These are phyloP conservation scores for Notodonta dromedarius DNA, from an alignment of 2,888 invertebrate species.

Conservation along the genomic window DNA sequence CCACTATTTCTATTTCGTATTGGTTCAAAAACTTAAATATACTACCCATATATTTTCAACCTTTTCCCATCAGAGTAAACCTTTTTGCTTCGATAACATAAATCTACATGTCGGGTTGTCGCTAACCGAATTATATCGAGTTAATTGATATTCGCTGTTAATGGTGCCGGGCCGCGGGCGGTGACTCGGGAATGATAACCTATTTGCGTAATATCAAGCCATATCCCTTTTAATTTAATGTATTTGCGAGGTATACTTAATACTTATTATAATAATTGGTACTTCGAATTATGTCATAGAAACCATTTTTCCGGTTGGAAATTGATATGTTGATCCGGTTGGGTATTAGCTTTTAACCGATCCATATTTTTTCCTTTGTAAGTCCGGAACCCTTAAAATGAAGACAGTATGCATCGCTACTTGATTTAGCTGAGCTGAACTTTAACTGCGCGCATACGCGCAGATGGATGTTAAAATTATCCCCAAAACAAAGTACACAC, in stretches of 20 bases:
- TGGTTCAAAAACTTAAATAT: too few species aligned
- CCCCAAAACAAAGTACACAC: too few species aligned
- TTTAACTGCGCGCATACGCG: too few species aligned
- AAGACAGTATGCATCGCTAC: too few species aligned
- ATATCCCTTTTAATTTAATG: not conserved
- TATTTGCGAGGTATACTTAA: not conserved
- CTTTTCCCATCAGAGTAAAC: not conserved
- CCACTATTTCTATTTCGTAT: not conserved
- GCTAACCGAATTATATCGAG: not conserved
- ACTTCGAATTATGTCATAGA: not conserved
- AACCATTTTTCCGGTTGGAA: not conserved
- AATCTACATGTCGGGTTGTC: not conserved
- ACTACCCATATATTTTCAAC: not conserved
- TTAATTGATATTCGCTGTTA: not conserved
- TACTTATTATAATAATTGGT: not conserved
- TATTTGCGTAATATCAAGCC: not conserved
- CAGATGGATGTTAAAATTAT: too few species aligned
- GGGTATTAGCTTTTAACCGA: too few species aligned
- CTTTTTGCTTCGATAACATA: not conserved
- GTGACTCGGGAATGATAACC: too few species aligned
- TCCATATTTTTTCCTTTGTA: too few species aligned
- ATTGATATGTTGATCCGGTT: not conserved
- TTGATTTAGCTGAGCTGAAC: too few species aligned
- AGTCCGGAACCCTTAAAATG: too few species aligned
- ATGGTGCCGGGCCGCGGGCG: not conserved